Evolutionary conservation across 2,888 invertebrate genomes (phyloP).

Genomic region (Apeira syringaria): DNA sequence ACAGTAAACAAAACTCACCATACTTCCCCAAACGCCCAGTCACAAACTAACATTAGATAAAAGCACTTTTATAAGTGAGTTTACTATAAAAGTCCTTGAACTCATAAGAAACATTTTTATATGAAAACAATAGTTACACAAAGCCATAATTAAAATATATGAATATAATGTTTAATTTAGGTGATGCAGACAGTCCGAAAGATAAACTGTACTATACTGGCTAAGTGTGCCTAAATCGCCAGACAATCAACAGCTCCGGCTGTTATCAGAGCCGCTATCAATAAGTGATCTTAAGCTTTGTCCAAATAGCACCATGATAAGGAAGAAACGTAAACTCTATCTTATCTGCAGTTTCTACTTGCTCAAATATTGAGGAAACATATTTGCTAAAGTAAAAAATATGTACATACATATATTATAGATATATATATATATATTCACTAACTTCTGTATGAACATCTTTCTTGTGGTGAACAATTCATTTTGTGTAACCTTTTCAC

Average conservation of each 20-base stretch:
- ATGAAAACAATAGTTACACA: slow-evolving; percentile 54
- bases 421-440: too few species aligned
- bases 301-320: slow-evolving; percentile 76
- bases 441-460: too few species aligned
- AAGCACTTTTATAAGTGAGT: slow-evolving; percentile 50
- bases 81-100: slow-evolving; percentile 64
- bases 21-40: slow-evolving; percentile 46
- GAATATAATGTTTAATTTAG: slow-evolving; percentile 37
- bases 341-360: slow-evolving; percentile 65
- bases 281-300: slow-evolving; percentile 74
- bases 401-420: too few species aligned
- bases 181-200: slow-evolving; percentile 50
- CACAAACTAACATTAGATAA: slow-evolving; percentile 63
- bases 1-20: slow-evolving; percentile 55
- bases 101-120: slow-evolving; percentile 64
- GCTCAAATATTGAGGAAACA: slow-evolving; percentile 42
- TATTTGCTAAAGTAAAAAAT: slow-evolving; percentile 2
- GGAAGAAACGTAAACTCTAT: slow-evolving; percentile 62
- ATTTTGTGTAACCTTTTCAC: too few species aligned
- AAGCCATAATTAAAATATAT: slow-evolving; percentile 58
- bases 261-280: slow-evolving; percentile 71
- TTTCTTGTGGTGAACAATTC: too few species aligned
- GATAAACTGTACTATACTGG: slow-evolving; percentile 61
- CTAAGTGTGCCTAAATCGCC: slow-evolving; percentile 44
- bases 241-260: slow-evolving; percentile 54